Percentiles rank a stretch among this genome's conserved stretches.
Conservation (phyloP, 1,140 invertebrate species). For the Lordiphosa stackelbergi region DNA sequence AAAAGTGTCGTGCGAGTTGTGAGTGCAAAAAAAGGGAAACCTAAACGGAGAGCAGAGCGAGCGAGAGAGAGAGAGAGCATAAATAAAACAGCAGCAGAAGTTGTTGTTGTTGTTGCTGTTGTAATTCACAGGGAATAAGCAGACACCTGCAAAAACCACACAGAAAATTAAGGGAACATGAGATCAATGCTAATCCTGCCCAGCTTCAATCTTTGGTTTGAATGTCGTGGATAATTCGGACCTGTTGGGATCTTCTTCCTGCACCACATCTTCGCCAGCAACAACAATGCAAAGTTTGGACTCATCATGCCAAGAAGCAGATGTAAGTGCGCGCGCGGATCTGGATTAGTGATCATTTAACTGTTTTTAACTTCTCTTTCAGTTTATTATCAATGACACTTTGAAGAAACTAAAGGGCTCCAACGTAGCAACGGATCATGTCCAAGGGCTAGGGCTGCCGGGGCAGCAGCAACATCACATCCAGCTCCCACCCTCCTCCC, state of each 20-base stretch:
- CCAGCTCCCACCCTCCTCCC: slow-evolving; percentile 56
- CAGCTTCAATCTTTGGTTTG: slow-evolving; percentile 51
- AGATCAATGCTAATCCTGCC: slow-evolving; percentile 47
- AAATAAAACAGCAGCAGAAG: slow-evolving; percentile 33
- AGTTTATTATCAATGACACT: slow-evolving; percentile 77
- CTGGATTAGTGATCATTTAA: neutral
- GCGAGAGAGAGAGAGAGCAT: slow-evolving; percentile 46
- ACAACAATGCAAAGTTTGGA: slow-evolving; percentile 82
- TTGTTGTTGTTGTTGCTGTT: slow-evolving; percentile 36
- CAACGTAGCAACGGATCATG: slow-evolving; percentile 48
- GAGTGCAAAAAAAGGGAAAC: slow-evolving; percentile 11
- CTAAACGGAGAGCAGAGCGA: slow-evolving; percentile 8
- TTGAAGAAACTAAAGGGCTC: slow-evolving; percentile 75
- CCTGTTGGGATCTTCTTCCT: slow-evolving; percentile 71
- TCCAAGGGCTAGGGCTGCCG: slow-evolving; percentile 47
- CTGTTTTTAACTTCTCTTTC: slow-evolving; percentile 3
- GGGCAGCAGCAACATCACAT: slow-evolving; percentile 42
- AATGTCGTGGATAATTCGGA: slow-evolving; percentile 66
- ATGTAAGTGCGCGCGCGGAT: slow-evolving; percentile 77
- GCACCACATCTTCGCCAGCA: slow-evolving; percentile 57
- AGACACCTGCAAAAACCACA: slow-evolving; percentile 50
- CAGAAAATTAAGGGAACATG: slow-evolving; percentile 16
- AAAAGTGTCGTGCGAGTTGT: slow-evolving; percentile 21
- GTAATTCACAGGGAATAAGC: slow-evolving; percentile 43
- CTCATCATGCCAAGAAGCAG: slow-evolving; percentile 81